Base-by-base conservation (phyloP, 2,888 invertebrate genomes). In the Scaptomyza parva region DNA sequence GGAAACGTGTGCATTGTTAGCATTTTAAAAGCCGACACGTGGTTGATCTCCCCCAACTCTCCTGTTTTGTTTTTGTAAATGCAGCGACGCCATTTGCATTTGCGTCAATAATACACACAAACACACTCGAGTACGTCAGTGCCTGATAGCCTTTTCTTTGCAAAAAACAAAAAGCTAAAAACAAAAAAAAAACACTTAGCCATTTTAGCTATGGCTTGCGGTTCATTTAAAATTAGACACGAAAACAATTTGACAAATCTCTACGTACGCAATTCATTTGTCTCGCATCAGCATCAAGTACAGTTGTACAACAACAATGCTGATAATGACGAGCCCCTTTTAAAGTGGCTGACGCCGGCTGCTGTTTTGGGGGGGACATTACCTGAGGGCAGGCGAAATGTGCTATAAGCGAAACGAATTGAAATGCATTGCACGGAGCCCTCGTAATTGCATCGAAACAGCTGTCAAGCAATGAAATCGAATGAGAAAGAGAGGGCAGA, bases 51-150 rank as follows among this genome's bases (percentile, higher is more conserved):
- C 37, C 44, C 54, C 39, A 7, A 43, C 26, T 17, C 9, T 0
- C 45, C 44, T 12, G 1, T 39, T 17, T 70, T 22, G 20, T 28
- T 26, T 22, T 22, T 59, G 3, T 30, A 22, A 62, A 52, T 86
- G 79, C 86, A 88, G 55, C 68, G 74, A 75, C 65, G 73, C 70
- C 78, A 86, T 75, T 83, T 88, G 82, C 62, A 86, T 71, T 79
- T 88, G 67, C 85, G 88, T 87, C 78, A 69, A 71, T 64, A 64
- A 70, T 52, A 65, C 37, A 53, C 22, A 39, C 37, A 59, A 4
- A 41, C 14, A 37, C 14, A 33, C 45, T n/a, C 52, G 53, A 71
- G 51, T 73, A 77, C 84, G 84, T 84, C 87, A 88, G 87, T 65
- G 61, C 37, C 33, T 43, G 37, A 54, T 44, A 24, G 51, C 20